Evolutionary conservation across 2,113 vertebrate species (phyloP).

Genomic region (Tricholaema leucomelas): DNA sequence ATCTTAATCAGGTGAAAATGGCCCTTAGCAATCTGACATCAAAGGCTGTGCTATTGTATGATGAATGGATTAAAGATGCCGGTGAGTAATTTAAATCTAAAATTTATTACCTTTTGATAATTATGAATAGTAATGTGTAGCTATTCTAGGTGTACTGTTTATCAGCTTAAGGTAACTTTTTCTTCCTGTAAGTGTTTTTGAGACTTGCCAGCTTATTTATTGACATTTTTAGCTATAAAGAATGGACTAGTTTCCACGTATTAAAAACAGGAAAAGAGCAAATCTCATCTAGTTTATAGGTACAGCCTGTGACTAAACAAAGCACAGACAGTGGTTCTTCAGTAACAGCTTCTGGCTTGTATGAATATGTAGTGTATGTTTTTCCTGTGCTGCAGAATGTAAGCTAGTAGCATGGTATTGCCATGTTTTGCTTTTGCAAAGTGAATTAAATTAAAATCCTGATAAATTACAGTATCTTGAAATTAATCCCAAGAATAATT

Average conservation of each 20-base stretch:
- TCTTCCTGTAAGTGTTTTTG: not conserved
- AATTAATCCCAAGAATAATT: not conserved
- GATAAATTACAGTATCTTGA: not conserved
- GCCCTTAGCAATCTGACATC: constrained; percentile 84
- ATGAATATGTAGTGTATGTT: not conserved
- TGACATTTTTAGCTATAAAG: not conserved
- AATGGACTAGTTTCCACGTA: not conserved
- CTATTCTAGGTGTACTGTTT: not conserved
- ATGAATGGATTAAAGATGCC: constrained; percentile 88
- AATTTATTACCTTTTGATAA: not conserved
- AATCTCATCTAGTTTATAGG: not conserved
- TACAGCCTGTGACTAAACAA: not conserved
- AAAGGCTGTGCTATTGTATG: constrained; percentile 84
- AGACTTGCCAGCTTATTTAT: not conserved
- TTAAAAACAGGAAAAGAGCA: not conserved
- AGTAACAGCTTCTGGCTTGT: not conserved
- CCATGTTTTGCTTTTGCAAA: not conserved
- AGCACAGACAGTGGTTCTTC: not conserved
- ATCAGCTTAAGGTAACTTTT: not conserved
- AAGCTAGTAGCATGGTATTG: not conserved
- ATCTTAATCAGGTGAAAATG: constrained; percentile 77
- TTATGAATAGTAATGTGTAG: not conserved
- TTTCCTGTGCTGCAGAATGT: not conserved
- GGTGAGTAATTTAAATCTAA: constrained; percentile 79
- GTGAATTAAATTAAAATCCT: not conserved